Percentiles rank a stretch among this genome's conserved stretches.
phyloP scores from a whole-genome alignment of 2,888 invertebrate genomes.

The Pherbina coryleti region DNA sequence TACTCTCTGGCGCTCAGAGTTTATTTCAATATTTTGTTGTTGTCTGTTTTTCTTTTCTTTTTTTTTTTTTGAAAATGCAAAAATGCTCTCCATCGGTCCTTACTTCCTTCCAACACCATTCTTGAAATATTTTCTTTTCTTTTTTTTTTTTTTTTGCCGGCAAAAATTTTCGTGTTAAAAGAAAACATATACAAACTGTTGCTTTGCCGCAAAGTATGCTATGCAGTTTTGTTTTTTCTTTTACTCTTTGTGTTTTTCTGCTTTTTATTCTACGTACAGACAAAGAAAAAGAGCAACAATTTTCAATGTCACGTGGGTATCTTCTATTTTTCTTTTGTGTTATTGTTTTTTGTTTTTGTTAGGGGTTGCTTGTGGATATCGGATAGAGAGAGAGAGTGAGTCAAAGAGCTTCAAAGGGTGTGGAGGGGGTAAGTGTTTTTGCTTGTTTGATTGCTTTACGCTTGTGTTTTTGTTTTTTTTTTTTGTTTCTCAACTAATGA shows the following conservation, averaged over 20 bases:
- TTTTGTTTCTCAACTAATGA: not conserved
- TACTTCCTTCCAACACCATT: not conserved
- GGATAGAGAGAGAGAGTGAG: no score
- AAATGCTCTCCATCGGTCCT: not conserved
- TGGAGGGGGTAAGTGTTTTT: no score
- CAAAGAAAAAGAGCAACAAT: slow-evolving; percentile 15
- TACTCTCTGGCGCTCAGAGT: not conserved
- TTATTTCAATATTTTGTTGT: not conserved
- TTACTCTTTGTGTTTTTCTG: not conserved
- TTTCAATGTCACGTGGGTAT: slow-evolving; percentile 34
- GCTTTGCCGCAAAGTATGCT: slow-evolving; percentile 32
- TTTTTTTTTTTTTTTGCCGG: slow-evolving; percentile 6
- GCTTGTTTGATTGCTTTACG: not conserved
- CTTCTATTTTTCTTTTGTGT: not conserved
- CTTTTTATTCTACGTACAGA: not conserved
- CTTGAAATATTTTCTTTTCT: not conserved
- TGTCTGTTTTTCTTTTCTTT: not conserved
- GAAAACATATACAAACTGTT: slow-evolving; percentile 30
- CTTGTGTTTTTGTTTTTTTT: not conserved
- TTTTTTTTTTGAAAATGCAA: not conserved
- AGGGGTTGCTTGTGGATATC: not conserved
- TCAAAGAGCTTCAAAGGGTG: no score
- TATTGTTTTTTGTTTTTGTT: not conserved
- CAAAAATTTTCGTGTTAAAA: slow-evolving; percentile 19
- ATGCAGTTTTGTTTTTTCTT: slow-evolving; percentile 18